Evolutionary conservation across 2,113 vertebrate genomes (phyloP).

Genomic region (Chrysochloris asiatica): DNA sequence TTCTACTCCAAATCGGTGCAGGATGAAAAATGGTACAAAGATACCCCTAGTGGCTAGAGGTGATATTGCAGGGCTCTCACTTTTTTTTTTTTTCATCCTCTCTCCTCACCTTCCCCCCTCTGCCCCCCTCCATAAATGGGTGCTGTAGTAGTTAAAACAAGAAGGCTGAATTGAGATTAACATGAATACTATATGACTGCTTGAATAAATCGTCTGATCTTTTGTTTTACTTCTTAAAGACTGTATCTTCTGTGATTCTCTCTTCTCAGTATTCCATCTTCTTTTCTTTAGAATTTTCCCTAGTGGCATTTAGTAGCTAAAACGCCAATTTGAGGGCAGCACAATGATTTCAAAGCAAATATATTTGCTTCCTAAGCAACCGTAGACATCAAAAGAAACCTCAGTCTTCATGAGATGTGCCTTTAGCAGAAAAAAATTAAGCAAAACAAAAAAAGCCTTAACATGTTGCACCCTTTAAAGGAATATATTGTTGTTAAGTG

Average conservation of each 20-base stretch:
- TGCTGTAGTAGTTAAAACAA: neutral
- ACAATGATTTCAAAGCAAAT: constrained; percentile 50
- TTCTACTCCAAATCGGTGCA: constrained; percentile 87
- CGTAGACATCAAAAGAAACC: neutral
- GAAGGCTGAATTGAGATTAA: neutral
- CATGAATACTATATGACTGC: neutral
- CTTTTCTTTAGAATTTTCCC: neutral
- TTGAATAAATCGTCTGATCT: neutral
- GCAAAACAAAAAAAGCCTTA: neutral
- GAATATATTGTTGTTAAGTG: neutral
- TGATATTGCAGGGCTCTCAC: constrained; percentile 80
- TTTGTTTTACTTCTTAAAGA: constrained; percentile 30
- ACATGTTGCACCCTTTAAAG: neutral
- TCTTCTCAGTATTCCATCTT: neutral
- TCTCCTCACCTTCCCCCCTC: neutral
- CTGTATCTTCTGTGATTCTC: neutral
- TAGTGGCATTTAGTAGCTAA: constrained; percentile 22
- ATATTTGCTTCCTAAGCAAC: constrained; percentile 34
- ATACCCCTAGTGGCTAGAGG: constrained; percentile 86
- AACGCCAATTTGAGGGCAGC: neutral
- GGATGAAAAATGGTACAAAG: constrained; percentile 91
- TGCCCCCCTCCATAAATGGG: neutral
- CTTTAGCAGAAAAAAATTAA: too few relatives aligned
- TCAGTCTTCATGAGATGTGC: neutral
- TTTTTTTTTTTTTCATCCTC: neutral